phyloP scores from a whole-genome alignment of 1,140 invertebrate species.

The Homalodisca vitripennis region DNA sequence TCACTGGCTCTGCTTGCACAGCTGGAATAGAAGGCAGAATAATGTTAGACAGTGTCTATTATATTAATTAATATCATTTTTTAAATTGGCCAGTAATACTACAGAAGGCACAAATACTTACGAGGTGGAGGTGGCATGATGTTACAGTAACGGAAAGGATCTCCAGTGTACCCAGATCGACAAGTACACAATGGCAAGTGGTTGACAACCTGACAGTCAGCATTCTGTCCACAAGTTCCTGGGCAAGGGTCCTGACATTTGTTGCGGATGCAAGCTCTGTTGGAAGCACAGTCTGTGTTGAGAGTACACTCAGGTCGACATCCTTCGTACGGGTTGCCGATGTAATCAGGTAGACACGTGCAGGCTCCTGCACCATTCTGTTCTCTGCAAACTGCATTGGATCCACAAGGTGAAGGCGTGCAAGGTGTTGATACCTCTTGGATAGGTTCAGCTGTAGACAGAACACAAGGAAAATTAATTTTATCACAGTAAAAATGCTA shows the following conservation, averaged over 20 bases:
- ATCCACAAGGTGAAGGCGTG: slow-evolving; percentile 73
- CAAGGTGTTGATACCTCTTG: slow-evolving; percentile 56
- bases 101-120: no score
- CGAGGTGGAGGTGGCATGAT: slow-evolving; percentile 48
- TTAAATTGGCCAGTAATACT: not conserved
- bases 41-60: no score
- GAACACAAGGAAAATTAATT: no score
- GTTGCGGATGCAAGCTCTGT: slow-evolving; percentile 63
- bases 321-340: slow-evolving; percentile 56
- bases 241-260: slow-evolving; percentile 67
- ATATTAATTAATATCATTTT: not conserved
- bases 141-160: slow-evolving; percentile 65
- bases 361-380: slow-evolving; percentile 69
- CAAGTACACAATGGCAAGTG: slow-evolving; percentile 58
- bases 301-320: slow-evolving; percentile 70
- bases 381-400: slow-evolving; percentile 75
- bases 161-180: slow-evolving; percentile 48
- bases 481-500: slow-evolving; percentile 44
- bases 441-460: slow-evolving; percentile 29
- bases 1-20: slow-evolving; percentile 43
- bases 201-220: slow-evolving; percentile 57
- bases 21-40: slow-evolving; percentile 44
- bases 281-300: slow-evolving; percentile 64
- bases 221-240: slow-evolving; percentile 54
- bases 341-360: slow-evolving; percentile 52